A percentile compares a stretch with the other conserved stretches of the same genome.
Conservation (phyloP, 2,797 vertebrate genomes). For the Notolabrus celidotus region DNA sequence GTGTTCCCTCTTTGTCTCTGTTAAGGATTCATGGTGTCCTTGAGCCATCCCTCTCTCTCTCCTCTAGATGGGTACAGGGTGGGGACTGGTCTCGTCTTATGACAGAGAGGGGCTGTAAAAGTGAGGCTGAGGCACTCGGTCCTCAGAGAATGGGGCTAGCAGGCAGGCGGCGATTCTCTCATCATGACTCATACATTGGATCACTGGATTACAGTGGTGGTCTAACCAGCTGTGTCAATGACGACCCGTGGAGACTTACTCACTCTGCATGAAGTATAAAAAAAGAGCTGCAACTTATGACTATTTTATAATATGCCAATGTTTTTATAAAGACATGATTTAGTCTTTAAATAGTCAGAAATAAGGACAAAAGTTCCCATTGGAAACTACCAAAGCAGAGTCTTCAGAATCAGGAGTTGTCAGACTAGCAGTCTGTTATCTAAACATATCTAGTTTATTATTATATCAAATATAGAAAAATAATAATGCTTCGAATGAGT, state of each 20-base stretch:
- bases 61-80: slow-evolving; percentile 18
- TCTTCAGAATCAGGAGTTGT: no score
- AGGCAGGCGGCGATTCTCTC: slow-evolving; percentile 36
- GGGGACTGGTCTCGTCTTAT: slow-evolving; percentile 29
- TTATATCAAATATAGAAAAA: no score
- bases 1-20: slow-evolving; percentile 42
- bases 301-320: not conserved
- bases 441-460: not conserved
- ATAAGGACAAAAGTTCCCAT: not conserved
- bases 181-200: slow-evolving; percentile 69
- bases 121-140: slow-evolving; percentile 34
- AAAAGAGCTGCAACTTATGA: not conserved
- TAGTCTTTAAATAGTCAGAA: not conserved
- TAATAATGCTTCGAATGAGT: no score
- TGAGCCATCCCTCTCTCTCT: slow-evolving; percentile 40
- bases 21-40: slow-evolving; percentile 63
- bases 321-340: not conserved
- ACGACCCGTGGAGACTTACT: slow-evolving; percentile 19
- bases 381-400: not conserved
- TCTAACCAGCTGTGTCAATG: not conserved
- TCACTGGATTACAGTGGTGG: slow-evolving; percentile 24
- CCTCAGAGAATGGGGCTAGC: slow-evolving; percentile 46
- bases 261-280: not conserved
- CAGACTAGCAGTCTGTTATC: not conserved
- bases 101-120: slow-evolving; percentile 48